phyloP scores from a whole-genome alignment of 2,113 vertebrate species.

The Pelecanus crispus region DNA sequence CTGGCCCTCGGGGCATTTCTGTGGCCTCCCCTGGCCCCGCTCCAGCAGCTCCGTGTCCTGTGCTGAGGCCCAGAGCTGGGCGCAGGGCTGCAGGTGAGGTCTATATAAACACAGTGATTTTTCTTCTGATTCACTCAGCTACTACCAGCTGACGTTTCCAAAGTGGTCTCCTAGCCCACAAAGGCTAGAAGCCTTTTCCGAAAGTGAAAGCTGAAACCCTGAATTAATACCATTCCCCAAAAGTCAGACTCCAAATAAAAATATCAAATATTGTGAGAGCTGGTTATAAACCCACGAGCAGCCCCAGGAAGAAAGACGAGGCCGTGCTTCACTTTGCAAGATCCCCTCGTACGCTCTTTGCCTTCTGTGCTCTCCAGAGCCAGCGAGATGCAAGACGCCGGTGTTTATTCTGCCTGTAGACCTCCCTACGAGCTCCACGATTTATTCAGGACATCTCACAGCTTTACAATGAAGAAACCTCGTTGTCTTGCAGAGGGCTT shows the following conservation, averaged over 20 bases:
- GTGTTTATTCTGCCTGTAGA: not conserved
- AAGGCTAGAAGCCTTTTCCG: not conserved
- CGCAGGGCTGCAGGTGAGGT: no score
- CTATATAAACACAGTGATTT: fast-evolving
- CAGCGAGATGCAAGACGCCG: fast-evolving
- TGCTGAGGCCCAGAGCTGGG: no score
- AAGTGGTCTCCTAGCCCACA: fast-evolving
- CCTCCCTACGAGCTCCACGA: fast-evolving
- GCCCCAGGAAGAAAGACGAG: not conserved
- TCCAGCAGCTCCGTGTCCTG: no score
- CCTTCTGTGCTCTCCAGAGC: not conserved
- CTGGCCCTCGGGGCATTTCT: no score
- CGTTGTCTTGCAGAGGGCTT: not conserved
- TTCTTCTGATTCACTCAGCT: fast-evolving
- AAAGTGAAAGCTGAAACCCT: not conserved
- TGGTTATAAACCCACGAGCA: fast-evolving
- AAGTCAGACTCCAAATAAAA: not conserved
- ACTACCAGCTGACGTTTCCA: not conserved
- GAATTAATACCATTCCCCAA: not conserved
- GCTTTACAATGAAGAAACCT: not conserved
- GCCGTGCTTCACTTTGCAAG: not conserved
- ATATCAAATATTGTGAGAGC: not conserved
- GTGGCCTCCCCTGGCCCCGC: no score
- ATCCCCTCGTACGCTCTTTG: fast-evolving
- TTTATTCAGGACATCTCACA: not conserved